Percentiles rank a stretch among this genome's conserved stretches.
phyloP scores from a whole-genome alignment of 1,140 invertebrate genomes.

The Phymastichus coffea region DNA sequence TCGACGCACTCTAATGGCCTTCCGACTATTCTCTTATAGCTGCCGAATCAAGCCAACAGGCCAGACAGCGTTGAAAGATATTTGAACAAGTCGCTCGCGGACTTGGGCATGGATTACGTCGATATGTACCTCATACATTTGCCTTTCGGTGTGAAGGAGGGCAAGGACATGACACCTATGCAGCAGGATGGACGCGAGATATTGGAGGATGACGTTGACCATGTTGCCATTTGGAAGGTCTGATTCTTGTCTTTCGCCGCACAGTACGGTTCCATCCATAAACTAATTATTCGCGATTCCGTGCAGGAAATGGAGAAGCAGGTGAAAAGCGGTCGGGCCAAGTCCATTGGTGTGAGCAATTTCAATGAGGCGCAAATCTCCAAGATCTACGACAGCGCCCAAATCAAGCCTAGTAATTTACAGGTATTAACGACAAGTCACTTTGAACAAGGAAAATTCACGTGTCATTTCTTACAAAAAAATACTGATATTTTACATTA shows the following conservation, averaged over 20 bases:
- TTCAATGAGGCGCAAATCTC: conserved; percentile 72
- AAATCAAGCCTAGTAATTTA: conserved; percentile 69
- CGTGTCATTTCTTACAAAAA: neutral
- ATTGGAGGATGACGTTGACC: conserved; percentile 68
- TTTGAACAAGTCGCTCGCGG: conserved; percentile 61
- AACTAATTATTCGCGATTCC: too few relatives aligned
- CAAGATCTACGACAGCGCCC: conserved; percentile 63
- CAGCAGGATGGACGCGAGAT: conserved; percentile 63
- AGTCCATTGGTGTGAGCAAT: conserved; percentile 77
- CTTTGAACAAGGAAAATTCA: neutral
- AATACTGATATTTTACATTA: neutral
- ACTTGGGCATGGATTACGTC: conserved; percentile 65
- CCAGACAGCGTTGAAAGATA: conserved; percentile 61
- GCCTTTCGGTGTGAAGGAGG: conserved; percentile 65
- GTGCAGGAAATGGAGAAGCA: conserved; percentile 73
- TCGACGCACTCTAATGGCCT: too few relatives aligned
- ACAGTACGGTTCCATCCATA: too few relatives aligned
- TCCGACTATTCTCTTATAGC: too few relatives aligned
- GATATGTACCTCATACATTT: conserved; percentile 71
- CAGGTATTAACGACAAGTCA: conserved; percentile 60
- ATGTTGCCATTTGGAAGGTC: conserved; percentile 68
- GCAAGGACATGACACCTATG: conserved; percentile 52
- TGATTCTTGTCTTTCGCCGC: neutral
- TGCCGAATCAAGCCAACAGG: conserved; percentile 54
- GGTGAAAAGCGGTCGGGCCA: conserved; percentile 63